Base-by-base conservation (phyloP, 30 jellyfish, hydroid and myxozoan genomes). In the Cassiopea andromeda region DNA sequence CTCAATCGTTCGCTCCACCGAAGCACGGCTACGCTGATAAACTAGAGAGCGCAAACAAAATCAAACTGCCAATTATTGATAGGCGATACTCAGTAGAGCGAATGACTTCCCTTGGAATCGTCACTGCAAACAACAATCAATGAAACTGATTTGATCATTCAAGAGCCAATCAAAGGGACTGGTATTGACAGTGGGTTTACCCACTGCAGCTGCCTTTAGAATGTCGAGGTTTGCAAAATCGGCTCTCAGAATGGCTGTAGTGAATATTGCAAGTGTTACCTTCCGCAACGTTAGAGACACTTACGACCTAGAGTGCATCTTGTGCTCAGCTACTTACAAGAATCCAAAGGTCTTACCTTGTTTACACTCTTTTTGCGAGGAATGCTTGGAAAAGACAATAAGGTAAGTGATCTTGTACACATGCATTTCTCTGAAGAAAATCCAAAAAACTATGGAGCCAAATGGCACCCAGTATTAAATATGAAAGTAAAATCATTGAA, bases 271-370 rank as follows among this genome's bases (percentile, higher is more conserved):
- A 7, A 87, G 78, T 78, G 94, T 87, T 66, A 87, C 94, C 19
- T 86, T 96, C 69, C 80, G 93, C 38, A 92, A 92, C 48, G 92
- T 87, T 7, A 77, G 89, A 78, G 98, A 96, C 74, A 76, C 85
- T 12, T 93, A 92, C 73, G 89, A 91, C 90, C 68, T 96, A 82
- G 93, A 92, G 19, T 96, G 99, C 82, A 69, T 61, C 38, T 49
- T 92, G 67, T 96, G 99, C 58, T 66, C 83, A 3, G 91, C 78
- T 43, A 92, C 91, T 1, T 96, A 80, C 96, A 96, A 96, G 74
- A 92, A 96, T 75, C 99, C 99, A 44, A 96, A 96, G 84, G 97
- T 96, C 14, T 80, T 96, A 47, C 99, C 99, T 2, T 96, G 99
- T 68, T 61, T 96, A 83, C 99, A 96, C 75, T 60, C 98, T 54